Conservation (phyloP, 92 coral and sea anemone species). For the Siderastrea siderea region DNA sequence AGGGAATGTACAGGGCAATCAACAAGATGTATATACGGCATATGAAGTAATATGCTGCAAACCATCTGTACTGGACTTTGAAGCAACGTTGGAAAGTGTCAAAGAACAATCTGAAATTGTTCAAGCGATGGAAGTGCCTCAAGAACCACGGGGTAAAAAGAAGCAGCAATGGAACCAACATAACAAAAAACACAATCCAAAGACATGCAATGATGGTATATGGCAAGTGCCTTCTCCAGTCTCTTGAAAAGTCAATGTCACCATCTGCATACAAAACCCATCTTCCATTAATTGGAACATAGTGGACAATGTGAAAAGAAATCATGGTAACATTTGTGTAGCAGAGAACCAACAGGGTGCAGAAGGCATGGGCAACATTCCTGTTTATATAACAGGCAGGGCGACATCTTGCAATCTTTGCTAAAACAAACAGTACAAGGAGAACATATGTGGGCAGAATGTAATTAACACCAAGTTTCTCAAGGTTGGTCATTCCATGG, state of each 20-base stretch:
- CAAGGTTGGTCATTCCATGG: constrained; percentile 78
- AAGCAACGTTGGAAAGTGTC: constrained; percentile 63
- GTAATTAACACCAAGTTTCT: constrained; percentile 82
- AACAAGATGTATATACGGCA: constrained; percentile 74
- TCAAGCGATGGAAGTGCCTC: constrained; percentile 73
- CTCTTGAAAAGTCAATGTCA: constrained; percentile 53
- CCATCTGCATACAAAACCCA: constrained; percentile 88
- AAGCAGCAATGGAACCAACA: constrained; percentile 77
- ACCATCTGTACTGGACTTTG: constrained; percentile 79
- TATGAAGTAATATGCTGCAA: constrained; percentile 94
- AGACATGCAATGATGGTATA: constrained; percentile 78
- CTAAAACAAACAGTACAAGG: constrained; percentile 66
- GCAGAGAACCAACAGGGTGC: constrained; percentile 82
- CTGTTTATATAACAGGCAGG: constrained; percentile 89
- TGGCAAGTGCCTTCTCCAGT: constrained; percentile 79
- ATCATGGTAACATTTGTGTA: constrained; percentile 83
- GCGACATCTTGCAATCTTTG: constrained; percentile 70
- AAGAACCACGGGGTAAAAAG: constrained; percentile 75
- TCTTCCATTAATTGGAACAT: constrained; percentile 72
- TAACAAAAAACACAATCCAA: constrained; percentile 67
- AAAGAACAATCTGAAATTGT: constrained; percentile 74
- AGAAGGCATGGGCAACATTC: constrained; percentile 81
- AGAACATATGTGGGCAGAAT: constrained; percentile 81
- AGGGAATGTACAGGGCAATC: constrained; percentile 60
- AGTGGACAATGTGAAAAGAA: constrained; percentile 77